Evolutionary conservation across 2,888 invertebrate species (phyloP).

Genomic region (Morpho helenor): DNA sequence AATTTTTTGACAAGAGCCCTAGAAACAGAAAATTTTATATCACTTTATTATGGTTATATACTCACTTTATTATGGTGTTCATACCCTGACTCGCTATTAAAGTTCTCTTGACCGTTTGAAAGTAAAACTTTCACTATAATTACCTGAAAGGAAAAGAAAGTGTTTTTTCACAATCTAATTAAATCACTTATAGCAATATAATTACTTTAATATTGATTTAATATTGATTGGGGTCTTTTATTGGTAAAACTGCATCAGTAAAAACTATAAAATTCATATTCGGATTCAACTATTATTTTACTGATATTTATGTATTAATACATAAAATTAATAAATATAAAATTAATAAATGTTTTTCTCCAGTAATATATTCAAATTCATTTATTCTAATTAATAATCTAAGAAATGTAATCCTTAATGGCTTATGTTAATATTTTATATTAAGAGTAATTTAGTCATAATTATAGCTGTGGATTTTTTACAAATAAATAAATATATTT

Average conservation of each 20-base stretch:
- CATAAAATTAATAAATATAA: neutral
- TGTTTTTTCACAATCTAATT: neutral
- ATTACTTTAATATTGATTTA: neutral
- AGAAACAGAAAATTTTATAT: constrained; percentile 13
- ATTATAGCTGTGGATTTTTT: too few relatives aligned
- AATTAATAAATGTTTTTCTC: neutral
- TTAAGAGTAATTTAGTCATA: too few relatives aligned
- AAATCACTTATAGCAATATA: neutral
- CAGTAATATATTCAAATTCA: too few relatives aligned
- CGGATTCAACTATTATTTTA: neutral
- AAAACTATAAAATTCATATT: too few relatives aligned
- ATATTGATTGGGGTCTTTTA: neutral
- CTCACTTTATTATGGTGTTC: constrained; percentile 44
- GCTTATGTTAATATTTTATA: too few relatives aligned
- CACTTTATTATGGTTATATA: constrained; percentile 40
- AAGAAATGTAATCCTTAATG: too few relatives aligned
- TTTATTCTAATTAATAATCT: too few relatives aligned
- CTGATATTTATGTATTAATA: neutral
- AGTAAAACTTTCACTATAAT: constrained; percentile 57
- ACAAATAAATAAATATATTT: too few relatives aligned
- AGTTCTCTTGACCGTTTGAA: constrained; percentile 57
- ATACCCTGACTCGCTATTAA: constrained; percentile 34
- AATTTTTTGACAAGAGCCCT: too few relatives aligned
- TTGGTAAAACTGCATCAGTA: too few relatives aligned
- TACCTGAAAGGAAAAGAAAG: constrained; percentile 42